Evolutionary conservation across 2,797 vertebrate genomes (phyloP).

Genomic region (Adelosebastes latens): DNA sequence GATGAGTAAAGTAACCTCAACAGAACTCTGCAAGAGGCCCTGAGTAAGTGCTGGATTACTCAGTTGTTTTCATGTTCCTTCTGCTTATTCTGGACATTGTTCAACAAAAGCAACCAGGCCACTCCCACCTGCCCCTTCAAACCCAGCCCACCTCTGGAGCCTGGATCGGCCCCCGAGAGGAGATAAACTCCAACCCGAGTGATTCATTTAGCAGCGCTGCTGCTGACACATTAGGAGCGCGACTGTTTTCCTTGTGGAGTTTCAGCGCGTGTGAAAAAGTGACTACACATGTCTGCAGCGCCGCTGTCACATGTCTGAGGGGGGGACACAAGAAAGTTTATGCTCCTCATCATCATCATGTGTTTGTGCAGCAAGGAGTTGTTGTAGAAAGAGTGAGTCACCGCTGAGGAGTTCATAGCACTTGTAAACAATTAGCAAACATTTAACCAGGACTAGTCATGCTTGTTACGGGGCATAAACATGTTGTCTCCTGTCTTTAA

Average conservation of each 20-base stretch:
- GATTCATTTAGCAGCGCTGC: slow-evolving; percentile 46
- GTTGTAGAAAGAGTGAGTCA: slow-evolving; percentile 53
- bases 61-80: slow-evolving; percentile 74
- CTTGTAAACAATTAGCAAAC: slow-evolving; percentile 56
- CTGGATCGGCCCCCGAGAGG: slow-evolving; percentile 23
- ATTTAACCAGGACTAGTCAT: slow-evolving; percentile 40
- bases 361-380: slow-evolving; percentile 33
- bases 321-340: slow-evolving; percentile 13
- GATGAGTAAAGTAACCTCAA: slow-evolving; percentile 48
- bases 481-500: slow-evolving; percentile 46
- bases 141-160: slow-evolving; percentile 57
- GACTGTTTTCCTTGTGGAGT: slow-evolving; percentile 26
- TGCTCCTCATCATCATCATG: slow-evolving; percentile 22
- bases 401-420: slow-evolving; percentile 18
- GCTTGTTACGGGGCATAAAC: slow-evolving; percentile 34
- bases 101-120: slow-evolving; percentile 67
- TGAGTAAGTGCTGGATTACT: slow-evolving; percentile 51
- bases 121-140: slow-evolving; percentile 45
- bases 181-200: slow-evolving; percentile 41
- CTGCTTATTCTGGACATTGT: slow-evolving; percentile 69
- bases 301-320: slow-evolving; percentile 35
- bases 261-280: slow-evolving; percentile 18
- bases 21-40: slow-evolving; percentile 32
- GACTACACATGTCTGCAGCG: slow-evolving; percentile 8
- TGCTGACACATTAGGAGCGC: background rate